phyloP scores from a whole-genome alignment of 2,113 vertebrate species.

The Pterocles gutturalis region DNA sequence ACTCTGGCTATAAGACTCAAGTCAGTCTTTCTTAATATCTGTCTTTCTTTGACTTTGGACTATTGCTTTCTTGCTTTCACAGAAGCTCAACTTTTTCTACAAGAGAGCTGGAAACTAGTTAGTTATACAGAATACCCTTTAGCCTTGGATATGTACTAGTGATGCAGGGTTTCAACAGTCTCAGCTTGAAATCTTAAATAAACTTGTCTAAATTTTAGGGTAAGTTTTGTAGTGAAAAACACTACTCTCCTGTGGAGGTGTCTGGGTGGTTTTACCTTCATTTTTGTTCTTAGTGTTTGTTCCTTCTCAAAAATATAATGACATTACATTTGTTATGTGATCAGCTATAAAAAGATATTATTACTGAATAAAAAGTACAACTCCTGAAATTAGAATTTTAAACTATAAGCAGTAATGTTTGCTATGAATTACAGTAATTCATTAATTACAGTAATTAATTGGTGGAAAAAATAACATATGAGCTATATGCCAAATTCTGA shows the following conservation, averaged over 20 bases:
- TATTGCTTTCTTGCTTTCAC: background rate
- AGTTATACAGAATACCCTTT: background rate
- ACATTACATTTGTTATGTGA: background rate
- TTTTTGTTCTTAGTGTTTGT: background rate
- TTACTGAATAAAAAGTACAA: background rate
- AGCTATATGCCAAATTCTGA: background rate
- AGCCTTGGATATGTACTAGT: background rate
- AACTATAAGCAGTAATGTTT: background rate
- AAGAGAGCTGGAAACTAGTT: background rate
- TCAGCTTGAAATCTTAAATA: background rate
- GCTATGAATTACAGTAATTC: background rate
- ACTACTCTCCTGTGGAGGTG: background rate
- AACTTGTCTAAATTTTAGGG: background rate
- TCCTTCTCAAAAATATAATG: background rate
- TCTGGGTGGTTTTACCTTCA: background rate
- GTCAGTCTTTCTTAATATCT: background rate
- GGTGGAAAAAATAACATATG: background rate
- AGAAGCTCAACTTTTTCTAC: background rate
- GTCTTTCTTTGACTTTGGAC: background rate
- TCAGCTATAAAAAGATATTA: background rate
- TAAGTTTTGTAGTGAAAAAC: background rate
- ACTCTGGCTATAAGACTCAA: fast-evolving
- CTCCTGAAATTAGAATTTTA: background rate
- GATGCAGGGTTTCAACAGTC: background rate
- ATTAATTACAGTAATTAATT: background rate